Evolutionary conservation across 2,888 invertebrate species (phyloP), one percentile per base, ranked within the genome.

Genomic region (Aporophyla nigra): DNA sequence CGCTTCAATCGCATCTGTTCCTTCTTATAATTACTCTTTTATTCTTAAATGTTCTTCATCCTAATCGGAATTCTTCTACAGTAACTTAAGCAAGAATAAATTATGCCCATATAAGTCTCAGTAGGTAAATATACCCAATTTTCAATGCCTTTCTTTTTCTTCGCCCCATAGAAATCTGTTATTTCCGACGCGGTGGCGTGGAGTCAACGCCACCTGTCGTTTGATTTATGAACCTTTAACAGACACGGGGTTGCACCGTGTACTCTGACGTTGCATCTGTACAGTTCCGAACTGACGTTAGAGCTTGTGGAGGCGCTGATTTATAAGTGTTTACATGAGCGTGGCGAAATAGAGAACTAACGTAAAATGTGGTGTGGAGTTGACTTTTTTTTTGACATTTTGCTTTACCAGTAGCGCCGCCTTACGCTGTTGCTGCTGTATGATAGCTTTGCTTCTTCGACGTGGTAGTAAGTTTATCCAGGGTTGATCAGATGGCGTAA

Each of bases 141-240:
- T 46, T 6, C 16, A 49, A 9, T n/a, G n/a, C n/a, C n/a, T n/a
- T n/a, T n/a, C n/a, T n/a, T 6, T 33, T 46, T 46, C 7, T 54
- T 16, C 24, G 16, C 2, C 6, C 2, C 9, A 21, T 33, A 4
- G 3, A 62, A n/a, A 16, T 43, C 21, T 51, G 2, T n/a, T 46
- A 58, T 33, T 51, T 24, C 9, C 7, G 3, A 3, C 9, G 24
- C 24, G 3, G 46, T 53, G 14, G 12, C 19, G 10, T 58, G 14
- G 19, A 54, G 10, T 59, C 43, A 83, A 54, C 81, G 84, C 72
- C 81, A 83, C 3, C 81, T 82, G 73, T 46, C 53, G 27, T 53
- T 24, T 62, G 62, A 83, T 78, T 82, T 78, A 83, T 71, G 62
- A 65, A 71, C 70, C 74, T 33, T 63, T 56, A 19, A 65, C 21